Conservation (phyloP, 2,113 vertebrate genomes). For the Passerina amoena region DNA sequence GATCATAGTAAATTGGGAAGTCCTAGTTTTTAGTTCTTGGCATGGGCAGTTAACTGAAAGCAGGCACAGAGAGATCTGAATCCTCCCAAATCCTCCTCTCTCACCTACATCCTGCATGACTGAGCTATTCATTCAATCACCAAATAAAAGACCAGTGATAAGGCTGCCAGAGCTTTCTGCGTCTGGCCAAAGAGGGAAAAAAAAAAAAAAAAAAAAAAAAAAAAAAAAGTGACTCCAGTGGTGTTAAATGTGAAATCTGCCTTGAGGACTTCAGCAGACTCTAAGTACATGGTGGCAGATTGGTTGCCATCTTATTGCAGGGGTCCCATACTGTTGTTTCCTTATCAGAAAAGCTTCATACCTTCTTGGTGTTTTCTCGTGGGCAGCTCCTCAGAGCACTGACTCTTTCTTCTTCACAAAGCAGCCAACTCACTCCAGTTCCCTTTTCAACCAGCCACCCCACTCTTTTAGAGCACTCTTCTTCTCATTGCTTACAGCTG, state of each 20-base stretch:
- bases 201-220: not conserved
- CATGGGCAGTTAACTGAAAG: not conserved
- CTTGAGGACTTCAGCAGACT: not conserved
- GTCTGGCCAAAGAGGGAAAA: not conserved
- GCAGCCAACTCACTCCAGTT: no score
- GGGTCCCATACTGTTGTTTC: no score
- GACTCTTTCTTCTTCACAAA: no score
- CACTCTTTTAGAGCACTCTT: no score
- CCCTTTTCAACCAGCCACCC: no score
- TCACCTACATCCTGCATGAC: not conserved
- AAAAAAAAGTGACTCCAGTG: not conserved
- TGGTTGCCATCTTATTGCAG: no score
- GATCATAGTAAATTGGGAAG: not conserved
- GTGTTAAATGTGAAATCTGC: not conserved
- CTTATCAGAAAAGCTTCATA: no score
- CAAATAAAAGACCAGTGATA: not conserved
- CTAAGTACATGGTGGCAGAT: accelerated
- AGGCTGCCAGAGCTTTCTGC: not conserved
- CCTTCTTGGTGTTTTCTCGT: no score
- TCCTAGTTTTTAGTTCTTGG: not conserved
- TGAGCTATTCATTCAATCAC: not conserved
- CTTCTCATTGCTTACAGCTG: no score
- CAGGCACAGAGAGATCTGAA: not conserved
- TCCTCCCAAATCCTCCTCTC: not conserved
- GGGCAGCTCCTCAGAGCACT: no score